These are phyloP conservation scores for Petrocephalus zakoni DNA, from an alignment of 2,113 vertebrate genomes.

Conservation along the genomic window DNA sequence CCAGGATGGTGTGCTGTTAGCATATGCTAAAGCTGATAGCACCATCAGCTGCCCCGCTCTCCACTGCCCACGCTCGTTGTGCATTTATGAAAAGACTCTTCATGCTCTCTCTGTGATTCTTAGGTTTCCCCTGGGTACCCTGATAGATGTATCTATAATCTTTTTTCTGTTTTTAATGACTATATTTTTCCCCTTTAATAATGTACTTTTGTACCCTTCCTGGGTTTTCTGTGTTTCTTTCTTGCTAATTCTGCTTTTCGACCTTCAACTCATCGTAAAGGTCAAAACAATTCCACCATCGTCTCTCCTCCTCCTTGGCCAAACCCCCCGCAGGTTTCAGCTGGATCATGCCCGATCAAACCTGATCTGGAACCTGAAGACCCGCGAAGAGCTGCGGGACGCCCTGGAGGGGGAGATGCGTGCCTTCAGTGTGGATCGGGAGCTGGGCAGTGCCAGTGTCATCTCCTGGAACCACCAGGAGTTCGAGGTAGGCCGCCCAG, in stretches of 20 bases:
- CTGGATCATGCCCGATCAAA: conserved; percentile 88
- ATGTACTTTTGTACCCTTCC: background rate
- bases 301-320: background rate
- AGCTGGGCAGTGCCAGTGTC: conserved; percentile 83
- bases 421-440: conserved; percentile 84
- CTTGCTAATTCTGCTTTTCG: background rate
- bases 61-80: background rate
- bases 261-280: background rate
- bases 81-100: background rate
- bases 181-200: background rate
- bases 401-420: conserved; percentile 94
- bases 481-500: conserved; percentile 76
- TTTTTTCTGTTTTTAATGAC: background rate
- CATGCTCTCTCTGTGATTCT: background rate
- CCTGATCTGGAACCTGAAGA: conserved; percentile 98
- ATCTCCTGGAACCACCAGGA: conserved; percentile 99
- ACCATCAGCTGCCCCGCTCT: background rate
- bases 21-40: background rate
- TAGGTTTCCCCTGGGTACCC: background rate
- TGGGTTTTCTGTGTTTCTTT: background rate
- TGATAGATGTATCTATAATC: background rate
- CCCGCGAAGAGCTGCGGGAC: conserved; percentile 91
- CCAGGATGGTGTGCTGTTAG: background rate
- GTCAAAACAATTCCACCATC: background rate
- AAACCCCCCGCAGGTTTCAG: conserved; percentile 70